Evolutionary conservation across 2,888 invertebrate genomes (phyloP).

Genomic region (Phortica okadai): DNA sequence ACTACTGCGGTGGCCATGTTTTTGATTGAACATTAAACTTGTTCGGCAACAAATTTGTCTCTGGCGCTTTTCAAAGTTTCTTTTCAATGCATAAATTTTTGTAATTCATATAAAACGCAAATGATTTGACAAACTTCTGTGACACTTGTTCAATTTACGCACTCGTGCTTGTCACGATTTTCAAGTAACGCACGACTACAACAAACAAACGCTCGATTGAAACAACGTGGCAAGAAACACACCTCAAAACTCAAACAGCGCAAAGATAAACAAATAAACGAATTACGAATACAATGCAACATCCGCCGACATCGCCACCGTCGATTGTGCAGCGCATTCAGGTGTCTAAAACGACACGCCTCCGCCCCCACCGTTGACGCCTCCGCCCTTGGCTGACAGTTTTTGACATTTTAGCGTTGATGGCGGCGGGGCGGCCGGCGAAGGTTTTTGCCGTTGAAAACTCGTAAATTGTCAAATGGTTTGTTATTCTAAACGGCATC

Average conservation of each 20-base stretch:
- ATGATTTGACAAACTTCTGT: not conserved
- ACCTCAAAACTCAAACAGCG: slow-evolving; percentile 6
- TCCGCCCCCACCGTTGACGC: not conserved
- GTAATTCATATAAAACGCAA: not conserved
- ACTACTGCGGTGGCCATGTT: not conserved
- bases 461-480: slow-evolving; percentile 43
- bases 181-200: slow-evolving; percentile 34
- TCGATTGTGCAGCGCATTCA: not conserved
- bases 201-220: not conserved
- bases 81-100: not conserved
- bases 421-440: not conserved
- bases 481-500: slow-evolving; percentile 39
- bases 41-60: not conserved
- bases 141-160: not conserved
- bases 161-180: slow-evolving; percentile 25
- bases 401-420: slow-evolving; percentile 45
- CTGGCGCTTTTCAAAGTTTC: not conserved
- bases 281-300: slow-evolving; percentile 29
- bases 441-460: slow-evolving; percentile 41
- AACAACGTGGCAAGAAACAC: not conserved
- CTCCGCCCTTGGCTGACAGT: slow-evolving; percentile 17
- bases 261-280: slow-evolving; percentile 11
- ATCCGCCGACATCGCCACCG: slow-evolving; percentile 30
- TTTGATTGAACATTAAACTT: not conserved
- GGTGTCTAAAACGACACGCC: slow-evolving; percentile 2